Evolutionary conservation across 2,113 vertebrate species (phyloP).

Genomic region (Bufo bufo): DNA sequence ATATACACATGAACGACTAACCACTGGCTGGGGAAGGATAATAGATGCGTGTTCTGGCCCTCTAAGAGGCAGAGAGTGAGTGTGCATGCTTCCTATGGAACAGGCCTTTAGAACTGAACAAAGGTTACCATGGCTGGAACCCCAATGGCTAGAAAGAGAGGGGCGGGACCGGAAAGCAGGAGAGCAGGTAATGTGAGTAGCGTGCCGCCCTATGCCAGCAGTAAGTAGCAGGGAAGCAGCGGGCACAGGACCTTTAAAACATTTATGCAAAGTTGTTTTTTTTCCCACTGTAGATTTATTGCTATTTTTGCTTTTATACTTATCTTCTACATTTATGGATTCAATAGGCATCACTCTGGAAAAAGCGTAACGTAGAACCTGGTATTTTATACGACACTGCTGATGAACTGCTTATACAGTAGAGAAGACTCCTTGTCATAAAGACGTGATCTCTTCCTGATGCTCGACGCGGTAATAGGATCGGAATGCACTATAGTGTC

Average conservation of each 20-base stretch:
- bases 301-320: neutral
- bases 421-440: conserved; percentile 20
- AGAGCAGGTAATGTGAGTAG: too few species aligned
- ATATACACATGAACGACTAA: too few species aligned
- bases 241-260: neutral
- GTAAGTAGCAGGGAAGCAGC: too few species aligned
- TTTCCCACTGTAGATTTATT: neutral
- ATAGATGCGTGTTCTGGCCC: too few species aligned
- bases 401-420: neutral
- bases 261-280: neutral
- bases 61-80: too few species aligned
- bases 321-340: neutral
- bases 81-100: too few species aligned
- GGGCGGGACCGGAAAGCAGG: too few species aligned
- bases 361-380: neutral
- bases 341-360: neutral
- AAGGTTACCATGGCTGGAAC: too few species aligned
- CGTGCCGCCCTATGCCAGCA: too few species aligned
- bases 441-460: conserved; percentile 11
- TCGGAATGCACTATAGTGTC: conserved; percentile 34
- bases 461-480: conserved; percentile 2
- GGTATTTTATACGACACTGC: neutral
- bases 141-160: too few species aligned
- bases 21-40: too few species aligned
- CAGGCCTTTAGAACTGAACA: too few species aligned